Base-by-base conservation (phyloP, 2,888 invertebrate species). In the Danaus chrysippus region DNA sequence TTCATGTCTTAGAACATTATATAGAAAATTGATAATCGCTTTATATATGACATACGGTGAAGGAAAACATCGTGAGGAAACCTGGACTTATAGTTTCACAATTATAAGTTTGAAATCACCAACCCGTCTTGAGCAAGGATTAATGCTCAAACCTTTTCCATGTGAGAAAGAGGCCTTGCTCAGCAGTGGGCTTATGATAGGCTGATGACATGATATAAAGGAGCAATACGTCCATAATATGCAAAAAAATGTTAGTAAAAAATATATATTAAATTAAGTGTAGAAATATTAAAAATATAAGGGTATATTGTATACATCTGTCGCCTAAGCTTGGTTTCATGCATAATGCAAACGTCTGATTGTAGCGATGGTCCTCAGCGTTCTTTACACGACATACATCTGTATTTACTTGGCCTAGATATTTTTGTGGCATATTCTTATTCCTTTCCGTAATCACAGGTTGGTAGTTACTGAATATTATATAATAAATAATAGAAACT, bases 331-430 rank as follows among this genome's bases (percentile, higher is more conserved):
- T 82, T 74, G 81, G 83, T 78, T 83, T 85, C 86, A 90, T 90
- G 87, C 87, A 89, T 89, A 84, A 89, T 90, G 86, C 86, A 89
- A 80, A 78, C 78, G 74, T 71, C 81, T 88, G 88, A 89, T 90
- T 89, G 88, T 84, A 79, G 76, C 82, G 78, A 79, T 77, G 78
- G 72, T 68, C 79, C 78, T 81, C 57, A 57, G 61, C 63, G 63
- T 80, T 84, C 83, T 82, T 85, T 81, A 75, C 76, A 79, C 81
- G 81, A 84, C 81, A 85, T 82, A 79, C 77, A 77, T 80, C 76
- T 54, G 67, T 82, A 77, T 84, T 83, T 79, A 76, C 77, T 77
- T 70, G 71, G 73, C 72, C 72, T 71, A 68, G 59, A 66, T 69
- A 69, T 63, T 65, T 67, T 71, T 61, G 66, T 43, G 58, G 63